Percentiles rank a stretch among this genome's conserved stretches.
phyloP scores from a whole-genome alignment of 1,140 invertebrate genomes.

The Zaprionus ornatus region DNA sequence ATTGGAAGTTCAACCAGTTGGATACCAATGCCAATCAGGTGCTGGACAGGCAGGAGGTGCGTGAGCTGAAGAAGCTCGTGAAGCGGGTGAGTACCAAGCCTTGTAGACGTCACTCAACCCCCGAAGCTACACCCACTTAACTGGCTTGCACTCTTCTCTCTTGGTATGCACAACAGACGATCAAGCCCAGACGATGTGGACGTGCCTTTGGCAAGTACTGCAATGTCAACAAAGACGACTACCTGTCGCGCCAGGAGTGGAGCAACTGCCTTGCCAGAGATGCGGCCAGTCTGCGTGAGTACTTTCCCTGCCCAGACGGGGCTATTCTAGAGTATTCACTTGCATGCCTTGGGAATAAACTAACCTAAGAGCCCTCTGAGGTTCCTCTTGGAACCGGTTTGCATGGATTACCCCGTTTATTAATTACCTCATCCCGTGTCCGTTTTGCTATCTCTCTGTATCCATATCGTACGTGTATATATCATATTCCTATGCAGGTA shows the following conservation, averaged over 20 bases:
- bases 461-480: constrained; percentile 23
- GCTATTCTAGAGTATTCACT: background rate
- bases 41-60: constrained; percentile 91
- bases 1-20: constrained; percentile 94
- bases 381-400: background rate
- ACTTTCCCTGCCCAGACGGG: background rate
- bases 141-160: constrained; percentile 1
- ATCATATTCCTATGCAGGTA: constrained; percentile 52
- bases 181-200: constrained; percentile 94
- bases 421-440: background rate
- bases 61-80: constrained; percentile 90
- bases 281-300: constrained; percentile 85
- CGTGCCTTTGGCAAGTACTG: constrained; percentile 94
- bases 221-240: constrained; percentile 91
- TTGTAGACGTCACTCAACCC: background rate
- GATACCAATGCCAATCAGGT: constrained; percentile 90
- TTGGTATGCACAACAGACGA: constrained; percentile 85
- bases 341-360: constrained; percentile 5
- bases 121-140: constrained; percentile 3
- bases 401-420: background rate
- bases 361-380: background rate
- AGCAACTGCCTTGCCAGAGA: constrained; percentile 90
- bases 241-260: constrained; percentile 92
- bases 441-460: background rate
- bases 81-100: constrained; percentile 86